Base-by-base conservation (phyloP, 2,888 invertebrate genomes). In the Drosophila peninsularis region DNA sequence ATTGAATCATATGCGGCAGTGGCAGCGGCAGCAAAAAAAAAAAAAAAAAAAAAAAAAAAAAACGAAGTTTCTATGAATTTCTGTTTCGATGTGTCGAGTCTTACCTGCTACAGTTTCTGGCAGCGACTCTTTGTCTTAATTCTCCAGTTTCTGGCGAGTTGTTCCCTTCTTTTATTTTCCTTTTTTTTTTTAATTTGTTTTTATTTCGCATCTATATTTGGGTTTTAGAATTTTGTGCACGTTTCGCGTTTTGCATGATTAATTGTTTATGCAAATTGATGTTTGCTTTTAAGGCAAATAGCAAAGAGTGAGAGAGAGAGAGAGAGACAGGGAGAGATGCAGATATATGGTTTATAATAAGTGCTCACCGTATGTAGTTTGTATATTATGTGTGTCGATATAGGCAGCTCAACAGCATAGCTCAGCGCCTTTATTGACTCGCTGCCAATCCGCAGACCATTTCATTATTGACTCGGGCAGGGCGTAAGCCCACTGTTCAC, bases 241-340 rank as follows among this genome's bases (percentile, higher is more conserved):
- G 86, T 84, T 84, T 88, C 68, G 56, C 76, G 80, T 72, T 83
- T 77, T 82, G 83, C 82, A 85, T 85, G 86, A 85, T 86, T 86
- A 85, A 86, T 87, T 86, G 82, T 73, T 83, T 82, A 87, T 87
- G 86, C 86, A 80, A 87, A 87, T 88, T 80, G 70, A 56, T 77
- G 57, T 60, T 69, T 67, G 76, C 80, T 85, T 81, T 75, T 67
- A 75, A 68, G 78, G 72, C 65, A 47, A 50, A 53, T 10, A 42
- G 11, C 30, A 34, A 11, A 27, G 11, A 42, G 19, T 30, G 14
- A 14, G 2, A 27, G 13, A n/a, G 13, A 30, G 19, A 7, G 34
- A 13, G 13, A 13, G 21, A 27, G n/a, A 57, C 32, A 52, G 39
- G 32, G 3, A n/a, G 10, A 36, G 21, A 24, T 6, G 13, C 5